These are phyloP conservation scores for Gymnocephalus cernua DNA, from an alignment of 2,113 vertebrate genomes.

Conservation along the genomic window DNA sequence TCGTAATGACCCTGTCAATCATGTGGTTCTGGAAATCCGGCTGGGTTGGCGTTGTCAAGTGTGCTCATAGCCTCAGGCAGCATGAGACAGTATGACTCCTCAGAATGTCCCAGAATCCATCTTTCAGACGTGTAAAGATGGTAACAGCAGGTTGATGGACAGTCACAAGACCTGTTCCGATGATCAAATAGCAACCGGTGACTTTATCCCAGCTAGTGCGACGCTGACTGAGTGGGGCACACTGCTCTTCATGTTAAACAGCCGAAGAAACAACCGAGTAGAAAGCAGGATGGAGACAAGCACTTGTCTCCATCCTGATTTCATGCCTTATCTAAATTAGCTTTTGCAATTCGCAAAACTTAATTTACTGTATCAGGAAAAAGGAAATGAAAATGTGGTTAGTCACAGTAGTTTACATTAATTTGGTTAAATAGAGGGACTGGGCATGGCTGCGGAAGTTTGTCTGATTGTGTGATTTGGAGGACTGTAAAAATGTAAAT, in stretches of 20 bases:
- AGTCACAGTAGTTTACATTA: constrained; percentile 44
- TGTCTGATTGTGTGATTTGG: not conserved
- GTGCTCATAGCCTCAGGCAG: not conserved
- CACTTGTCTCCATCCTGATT: constrained; percentile 23
- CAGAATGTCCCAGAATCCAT: not conserved
- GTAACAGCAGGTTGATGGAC: not conserved
- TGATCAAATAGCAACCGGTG: not conserved
- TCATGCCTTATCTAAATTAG: constrained; percentile 73
- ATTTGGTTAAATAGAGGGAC: constrained; percentile 25
- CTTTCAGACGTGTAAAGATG: not conserved
- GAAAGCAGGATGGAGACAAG: constrained; percentile 1
- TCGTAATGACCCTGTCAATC: not conserved
- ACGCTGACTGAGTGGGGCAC: not conserved
- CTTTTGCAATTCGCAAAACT: constrained; percentile 56
- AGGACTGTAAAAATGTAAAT: not conserved
- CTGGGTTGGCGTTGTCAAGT: not conserved
- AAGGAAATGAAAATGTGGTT: constrained; percentile 52
- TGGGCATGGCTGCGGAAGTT: constrained; percentile 5
- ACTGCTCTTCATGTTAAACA: not conserved
- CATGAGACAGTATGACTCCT: not conserved
- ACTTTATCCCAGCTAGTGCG: not conserved
- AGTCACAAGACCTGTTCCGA: not conserved
- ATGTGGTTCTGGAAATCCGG: not conserved
- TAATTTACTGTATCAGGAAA: constrained; percentile 67
- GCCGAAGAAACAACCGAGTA: not conserved